Evolutionary conservation across 2,888 invertebrate genomes (phyloP).

Genomic region (Chrysomela aeneicollis): DNA sequence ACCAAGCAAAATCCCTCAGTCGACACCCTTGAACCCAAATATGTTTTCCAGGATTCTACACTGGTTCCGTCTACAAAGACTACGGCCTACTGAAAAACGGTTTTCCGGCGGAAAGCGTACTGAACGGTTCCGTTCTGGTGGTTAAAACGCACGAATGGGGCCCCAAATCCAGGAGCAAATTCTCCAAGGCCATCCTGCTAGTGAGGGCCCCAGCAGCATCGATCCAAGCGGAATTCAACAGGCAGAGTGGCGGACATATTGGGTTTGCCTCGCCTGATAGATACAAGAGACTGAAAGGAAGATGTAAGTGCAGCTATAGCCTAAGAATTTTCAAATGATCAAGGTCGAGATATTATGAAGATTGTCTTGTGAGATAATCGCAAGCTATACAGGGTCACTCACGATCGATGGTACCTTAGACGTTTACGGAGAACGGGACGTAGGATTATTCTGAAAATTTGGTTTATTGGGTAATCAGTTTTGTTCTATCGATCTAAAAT

Average conservation of each 20-base stretch:
- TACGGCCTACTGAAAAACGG: constrained; percentile 80
- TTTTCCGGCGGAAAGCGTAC: constrained; percentile 80
- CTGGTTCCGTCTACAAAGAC: constrained; percentile 85
- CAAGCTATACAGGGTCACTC: no score
- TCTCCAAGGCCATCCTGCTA: constrained; percentile 73
- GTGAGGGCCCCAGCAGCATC: constrained; percentile 77
- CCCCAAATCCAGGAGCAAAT: constrained; percentile 65
- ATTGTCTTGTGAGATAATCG: no score
- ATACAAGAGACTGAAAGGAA: constrained; percentile 69
- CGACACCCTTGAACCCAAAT: no score
- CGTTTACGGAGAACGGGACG: no score
- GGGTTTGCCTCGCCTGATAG: constrained; percentile 78
- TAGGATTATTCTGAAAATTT: no score
- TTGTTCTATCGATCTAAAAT: no score
- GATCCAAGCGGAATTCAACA: constrained; percentile 81
- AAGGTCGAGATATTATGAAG: no score
- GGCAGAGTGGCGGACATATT: constrained; percentile 81
- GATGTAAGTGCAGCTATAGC: constrained; percentile 66
- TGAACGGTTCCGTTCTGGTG: constrained; percentile 78
- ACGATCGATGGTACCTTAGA: no score
- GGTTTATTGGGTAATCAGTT: no score
- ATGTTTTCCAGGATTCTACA: constrained; percentile 68
- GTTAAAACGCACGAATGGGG: constrained; percentile 85
- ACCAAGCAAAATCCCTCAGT: no score
- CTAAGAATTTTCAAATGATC: no score